Conservation (phyloP, 2,888 invertebrate genomes). For the Ochropleura plecta region DNA sequence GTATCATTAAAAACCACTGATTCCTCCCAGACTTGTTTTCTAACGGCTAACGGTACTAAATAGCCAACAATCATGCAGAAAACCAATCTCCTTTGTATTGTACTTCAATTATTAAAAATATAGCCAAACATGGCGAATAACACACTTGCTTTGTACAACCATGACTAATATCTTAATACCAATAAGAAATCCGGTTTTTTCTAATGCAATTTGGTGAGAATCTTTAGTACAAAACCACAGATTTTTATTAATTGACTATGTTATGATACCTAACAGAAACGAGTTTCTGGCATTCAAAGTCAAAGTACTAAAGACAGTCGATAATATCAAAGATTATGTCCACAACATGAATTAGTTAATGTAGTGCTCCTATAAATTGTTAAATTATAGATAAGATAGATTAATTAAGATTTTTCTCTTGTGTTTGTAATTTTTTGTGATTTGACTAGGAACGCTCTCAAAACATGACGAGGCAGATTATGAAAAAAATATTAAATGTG, state of each 20-base stretch:
- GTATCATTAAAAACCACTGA: constrained; percentile 42
- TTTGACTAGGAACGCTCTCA: background rate
- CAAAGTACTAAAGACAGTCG: constrained; percentile 15
- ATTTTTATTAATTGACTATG: constrained; percentile 50
- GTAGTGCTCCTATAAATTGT: background rate
- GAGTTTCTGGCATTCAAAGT: constrained; percentile 37
- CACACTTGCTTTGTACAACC: constrained; percentile 9
- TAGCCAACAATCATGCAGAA: constrained; percentile 15
- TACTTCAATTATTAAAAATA: constrained; percentile 11
- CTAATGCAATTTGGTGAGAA: constrained; percentile 51
- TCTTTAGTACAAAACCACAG: constrained; percentile 37
- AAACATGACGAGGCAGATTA: background rate
- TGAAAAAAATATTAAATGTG: background rate
- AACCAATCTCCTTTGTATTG: constrained; percentile 25
- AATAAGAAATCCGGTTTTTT: constrained; percentile 58
- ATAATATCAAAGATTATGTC: background rate
- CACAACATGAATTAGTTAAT: constrained; percentile 4
- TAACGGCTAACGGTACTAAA: constrained; percentile 52
- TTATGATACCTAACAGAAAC: constrained; percentile 44
- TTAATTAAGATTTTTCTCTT: background rate
- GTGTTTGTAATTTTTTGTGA: background rate
- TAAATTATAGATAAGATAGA: background rate
- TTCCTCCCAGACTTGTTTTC: constrained; percentile 21
- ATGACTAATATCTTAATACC: constrained; percentile 24
- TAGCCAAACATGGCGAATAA: background rate